A percentile compares a stretch with the other conserved stretches of the same genome.
Evolutionary conservation across 1,140 invertebrate species (phyloP).

Genomic region (Nephila pilipes): DNA sequence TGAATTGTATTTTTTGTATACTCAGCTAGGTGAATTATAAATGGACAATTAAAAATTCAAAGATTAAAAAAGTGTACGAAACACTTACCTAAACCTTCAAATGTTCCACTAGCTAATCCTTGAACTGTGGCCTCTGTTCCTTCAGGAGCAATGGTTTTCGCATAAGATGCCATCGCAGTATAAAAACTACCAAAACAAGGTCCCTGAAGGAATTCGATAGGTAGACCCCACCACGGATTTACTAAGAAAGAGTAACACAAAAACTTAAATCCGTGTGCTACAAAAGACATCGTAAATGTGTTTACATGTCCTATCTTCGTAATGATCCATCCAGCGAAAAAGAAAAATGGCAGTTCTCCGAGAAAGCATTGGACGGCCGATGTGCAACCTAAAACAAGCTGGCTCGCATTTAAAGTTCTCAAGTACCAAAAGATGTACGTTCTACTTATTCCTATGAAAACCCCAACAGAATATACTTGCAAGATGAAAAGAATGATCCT

Average conservation of each 20-base stretch:
- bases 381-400: constrained; percentile 90
- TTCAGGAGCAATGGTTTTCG: constrained; percentile 90
- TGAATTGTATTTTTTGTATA: not conserved
- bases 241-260: constrained; percentile 89
- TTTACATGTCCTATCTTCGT: constrained; percentile 91
- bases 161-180: constrained; percentile 92
- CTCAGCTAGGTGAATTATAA: not conserved
- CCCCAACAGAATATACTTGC: constrained; percentile 90
- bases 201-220: constrained; percentile 92
- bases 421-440: constrained; percentile 86
- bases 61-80: not conserved
- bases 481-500: constrained; percentile 87
- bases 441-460: constrained; percentile 93
- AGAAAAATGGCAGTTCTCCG: constrained; percentile 95
- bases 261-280: constrained; percentile 88
- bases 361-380: constrained; percentile 90
- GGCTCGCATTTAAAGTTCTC: constrained; percentile 79
- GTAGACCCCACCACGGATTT: constrained; percentile 88
- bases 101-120: constrained; percentile 89
- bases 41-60: not conserved
- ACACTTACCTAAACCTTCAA: constrained; percentile 77
- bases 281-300: constrained; percentile 89
- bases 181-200: constrained; percentile 93
- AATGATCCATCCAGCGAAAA: constrained; percentile 90
- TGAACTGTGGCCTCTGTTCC: constrained; percentile 84